A percentile compares a stretch with the other conserved stretches of the same genome.
These are phyloP conservation scores for Darevskia mixta DNA, from an alignment of 2,797 vertebrate genomes.

Conservation along the genomic window DNA sequence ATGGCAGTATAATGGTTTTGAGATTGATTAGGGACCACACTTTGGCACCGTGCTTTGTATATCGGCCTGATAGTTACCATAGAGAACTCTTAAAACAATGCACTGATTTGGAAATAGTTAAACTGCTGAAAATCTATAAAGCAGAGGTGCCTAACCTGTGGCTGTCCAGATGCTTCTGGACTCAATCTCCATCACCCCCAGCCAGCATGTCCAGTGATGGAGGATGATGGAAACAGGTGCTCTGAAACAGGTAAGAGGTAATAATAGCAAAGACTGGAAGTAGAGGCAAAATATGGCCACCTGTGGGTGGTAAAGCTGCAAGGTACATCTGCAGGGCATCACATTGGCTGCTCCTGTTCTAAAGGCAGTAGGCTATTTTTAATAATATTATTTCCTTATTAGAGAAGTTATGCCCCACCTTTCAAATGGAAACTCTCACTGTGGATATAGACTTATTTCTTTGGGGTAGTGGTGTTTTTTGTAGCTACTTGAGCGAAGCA, in stretches of 20 bases:
- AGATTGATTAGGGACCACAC: slow-evolving; percentile 9
- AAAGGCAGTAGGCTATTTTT: not conserved
- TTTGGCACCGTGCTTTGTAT: slow-evolving; percentile 3
- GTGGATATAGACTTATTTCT: not conserved
- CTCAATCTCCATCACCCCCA: too few relatives aligned
- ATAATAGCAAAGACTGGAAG: too few relatives aligned
- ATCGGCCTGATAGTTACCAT: not conserved
- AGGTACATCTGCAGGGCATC: too few relatives aligned
- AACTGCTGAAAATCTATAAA: not conserved
- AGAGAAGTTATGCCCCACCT: not conserved
- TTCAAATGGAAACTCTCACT: slow-evolving; percentile 1
- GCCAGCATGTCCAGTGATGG: too few relatives aligned
- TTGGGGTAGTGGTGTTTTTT: too few relatives aligned
- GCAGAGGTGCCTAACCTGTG: not conserved
- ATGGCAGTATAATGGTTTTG: not conserved
- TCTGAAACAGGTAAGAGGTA: too few relatives aligned
- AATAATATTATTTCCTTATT: not conserved
- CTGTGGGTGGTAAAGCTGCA: too few relatives aligned
- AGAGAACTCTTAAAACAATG: not conserved
- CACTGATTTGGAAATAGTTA: slow-evolving; percentile 30
- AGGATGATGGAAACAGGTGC: too few relatives aligned
- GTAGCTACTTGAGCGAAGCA: not conserved
- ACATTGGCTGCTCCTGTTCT: too few relatives aligned
- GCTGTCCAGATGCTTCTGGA: too few relatives aligned
- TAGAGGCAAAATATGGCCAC: too few relatives aligned